A percentile compares a stretch with the other conserved stretches of the same genome.
phyloP scores from a whole-genome alignment of 2,797 vertebrate genomes.

The Gobio occitaniae region DNA sequence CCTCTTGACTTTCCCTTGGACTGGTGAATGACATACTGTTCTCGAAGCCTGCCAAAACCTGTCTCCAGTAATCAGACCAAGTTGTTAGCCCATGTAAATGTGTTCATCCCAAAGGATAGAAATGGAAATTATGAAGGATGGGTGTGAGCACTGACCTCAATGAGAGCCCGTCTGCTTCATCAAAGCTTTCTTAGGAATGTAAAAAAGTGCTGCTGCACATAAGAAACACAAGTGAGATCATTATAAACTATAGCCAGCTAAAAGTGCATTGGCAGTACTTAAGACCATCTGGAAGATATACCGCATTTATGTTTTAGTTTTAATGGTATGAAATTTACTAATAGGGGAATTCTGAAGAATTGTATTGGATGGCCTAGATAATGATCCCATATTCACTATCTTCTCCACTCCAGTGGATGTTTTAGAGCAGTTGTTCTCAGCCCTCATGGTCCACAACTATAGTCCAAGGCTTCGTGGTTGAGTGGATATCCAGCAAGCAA shows the following conservation, averaged over 20 bases:
- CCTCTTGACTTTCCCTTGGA: conserved; percentile 18
- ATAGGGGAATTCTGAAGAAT: conserved; percentile 11
- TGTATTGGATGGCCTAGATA: conserved; percentile 17
- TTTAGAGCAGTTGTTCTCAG: neutral
- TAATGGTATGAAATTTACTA: conserved; percentile 12
- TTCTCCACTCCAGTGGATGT: neutral
- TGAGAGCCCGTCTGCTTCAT: conserved; percentile 47
- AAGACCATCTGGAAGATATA: conserved; percentile 47
- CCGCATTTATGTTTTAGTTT: conserved; percentile 30
- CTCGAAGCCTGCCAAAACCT: conserved; percentile 29
- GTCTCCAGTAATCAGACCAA: conserved; percentile 34
- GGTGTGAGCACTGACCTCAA: conserved; percentile 56
- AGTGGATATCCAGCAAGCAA: neutral
- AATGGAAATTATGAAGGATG: conserved; percentile 48
- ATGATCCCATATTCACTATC: conserved; percentile 13
- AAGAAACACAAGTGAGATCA: conserved; percentile 52
- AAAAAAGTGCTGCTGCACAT: conserved; percentile 40
- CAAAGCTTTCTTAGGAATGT: conserved; percentile 45
- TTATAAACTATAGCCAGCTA: conserved; percentile 30
- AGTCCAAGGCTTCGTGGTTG: neutral
- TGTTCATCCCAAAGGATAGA: conserved; percentile 45
- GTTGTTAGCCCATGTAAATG: conserved; percentile 43
- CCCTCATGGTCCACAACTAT: neutral
- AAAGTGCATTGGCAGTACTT: conserved; percentile 22
- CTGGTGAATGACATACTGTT: neutral